These are phyloP conservation scores for Buathra laborator DNA, from an alignment of 2,888 invertebrate species.

Conservation along the genomic window DNA sequence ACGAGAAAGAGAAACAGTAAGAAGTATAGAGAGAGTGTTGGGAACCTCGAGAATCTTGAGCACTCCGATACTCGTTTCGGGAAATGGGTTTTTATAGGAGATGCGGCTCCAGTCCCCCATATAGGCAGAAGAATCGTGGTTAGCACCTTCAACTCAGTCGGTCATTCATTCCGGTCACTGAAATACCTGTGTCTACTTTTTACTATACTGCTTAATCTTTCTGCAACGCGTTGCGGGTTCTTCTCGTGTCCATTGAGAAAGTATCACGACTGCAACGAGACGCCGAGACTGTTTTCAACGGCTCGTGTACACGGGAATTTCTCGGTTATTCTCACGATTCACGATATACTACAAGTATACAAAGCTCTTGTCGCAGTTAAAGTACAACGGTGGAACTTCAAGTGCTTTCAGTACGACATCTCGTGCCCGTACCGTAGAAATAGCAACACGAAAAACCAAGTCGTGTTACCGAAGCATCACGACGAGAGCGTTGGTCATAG, in stretches of 20 bases:
- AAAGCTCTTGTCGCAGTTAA: background rate
- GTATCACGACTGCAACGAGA: slow-evolving; percentile 26
- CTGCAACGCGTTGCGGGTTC: background rate
- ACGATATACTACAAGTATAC: background rate
- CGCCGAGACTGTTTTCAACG: slow-evolving; percentile 20
- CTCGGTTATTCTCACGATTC: background rate
- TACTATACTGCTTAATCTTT: background rate
- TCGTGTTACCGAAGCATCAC: slow-evolving; percentile 15
- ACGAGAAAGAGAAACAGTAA: background rate
- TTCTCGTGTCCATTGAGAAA: slow-evolving; percentile 30
- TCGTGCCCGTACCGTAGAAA: background rate
- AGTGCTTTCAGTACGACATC: background rate
- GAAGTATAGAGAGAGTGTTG: slow-evolving; percentile 25
- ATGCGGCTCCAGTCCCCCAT: slow-evolving; percentile 16
- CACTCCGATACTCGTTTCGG: slow-evolving; percentile 62
- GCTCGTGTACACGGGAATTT: background rate
- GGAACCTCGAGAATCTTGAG: slow-evolving; percentile 49
- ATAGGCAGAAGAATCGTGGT: background rate
- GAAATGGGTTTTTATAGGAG: slow-evolving; percentile 58
- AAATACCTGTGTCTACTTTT: background rate
- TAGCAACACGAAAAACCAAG: slow-evolving; percentile 5
- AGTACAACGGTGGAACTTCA: background rate
- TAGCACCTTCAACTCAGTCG: slow-evolving; percentile 1
- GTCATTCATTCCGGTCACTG: slow-evolving; percentile 50
- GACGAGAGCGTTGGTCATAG: slow-evolving; percentile 44